phyloP scores from a whole-genome alignment of 2,113 vertebrate species.

The Dicerorhinus sumatrensis region DNA sequence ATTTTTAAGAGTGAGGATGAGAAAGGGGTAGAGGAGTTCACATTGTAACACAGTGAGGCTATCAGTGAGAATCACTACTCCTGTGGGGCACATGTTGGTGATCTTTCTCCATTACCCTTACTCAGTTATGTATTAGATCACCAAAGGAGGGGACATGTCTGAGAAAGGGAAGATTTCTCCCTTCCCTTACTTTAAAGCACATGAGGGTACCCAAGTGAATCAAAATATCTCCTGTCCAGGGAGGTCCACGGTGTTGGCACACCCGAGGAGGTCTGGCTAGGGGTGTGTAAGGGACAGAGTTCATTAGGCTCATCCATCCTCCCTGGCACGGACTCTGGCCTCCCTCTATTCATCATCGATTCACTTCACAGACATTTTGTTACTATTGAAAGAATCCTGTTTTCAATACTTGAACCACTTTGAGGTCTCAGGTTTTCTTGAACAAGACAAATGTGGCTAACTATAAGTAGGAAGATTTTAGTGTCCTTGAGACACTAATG shows the following conservation, averaged over 20 bases:
- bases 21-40: not conserved
- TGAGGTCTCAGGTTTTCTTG: not conserved
- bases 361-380: not conserved
- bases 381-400: not conserved
- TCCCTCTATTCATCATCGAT: not conserved
- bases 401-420: not conserved
- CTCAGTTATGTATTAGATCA: not conserved
- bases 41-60: not conserved
- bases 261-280: not conserved
- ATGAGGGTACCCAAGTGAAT: not conserved
- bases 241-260: not conserved
- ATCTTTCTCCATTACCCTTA: not conserved
- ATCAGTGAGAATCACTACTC: not conserved
- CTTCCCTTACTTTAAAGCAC: not conserved
- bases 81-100: not conserved
- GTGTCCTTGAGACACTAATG: not conserved
- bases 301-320: fast-evolving
- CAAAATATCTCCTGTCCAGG: not conserved
- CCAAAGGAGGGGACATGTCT: not conserved
- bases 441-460: not conserved
- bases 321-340: no score
- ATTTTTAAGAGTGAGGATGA: not conserved
- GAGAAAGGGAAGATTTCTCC: not conserved
- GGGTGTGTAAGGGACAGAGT: fast-evolving
- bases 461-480: not conserved